phyloP scores from a whole-genome alignment of 2,888 invertebrate species.

The Torymus tubicola region DNA sequence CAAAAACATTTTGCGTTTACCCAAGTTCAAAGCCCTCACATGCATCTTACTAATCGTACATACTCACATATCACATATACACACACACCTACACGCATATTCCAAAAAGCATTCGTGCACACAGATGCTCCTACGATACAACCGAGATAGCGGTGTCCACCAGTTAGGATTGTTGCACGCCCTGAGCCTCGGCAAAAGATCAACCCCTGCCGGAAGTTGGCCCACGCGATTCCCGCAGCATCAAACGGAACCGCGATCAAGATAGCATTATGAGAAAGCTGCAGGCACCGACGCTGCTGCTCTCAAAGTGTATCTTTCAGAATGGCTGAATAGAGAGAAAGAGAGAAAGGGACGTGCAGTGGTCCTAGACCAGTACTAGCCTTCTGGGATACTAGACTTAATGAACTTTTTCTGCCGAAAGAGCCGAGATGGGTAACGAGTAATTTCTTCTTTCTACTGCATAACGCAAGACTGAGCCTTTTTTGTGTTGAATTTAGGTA shows the following conservation, averaged over 20 bases:
- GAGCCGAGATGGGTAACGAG: not conserved
- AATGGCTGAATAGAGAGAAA: slow-evolving; percentile 4
- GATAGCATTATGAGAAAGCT: slow-evolving; percentile 30
- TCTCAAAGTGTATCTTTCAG: slow-evolving; percentile 31
- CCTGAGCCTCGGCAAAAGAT: slow-evolving; percentile 6
- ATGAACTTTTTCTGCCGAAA: slow-evolving; percentile 29
- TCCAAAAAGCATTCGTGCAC: too few relatives aligned
- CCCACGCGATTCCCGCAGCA: slow-evolving; percentile 2
- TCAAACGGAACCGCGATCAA: slow-evolving; percentile 41
- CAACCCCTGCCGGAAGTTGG: slow-evolving; percentile 28
- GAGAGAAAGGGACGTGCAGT: not conserved
- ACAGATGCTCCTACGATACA: too few relatives aligned
- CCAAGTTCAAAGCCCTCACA: too few relatives aligned
- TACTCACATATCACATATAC: too few relatives aligned
- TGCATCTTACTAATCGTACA: too few relatives aligned
- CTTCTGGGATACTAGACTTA: not conserved
- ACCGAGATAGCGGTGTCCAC: too few relatives aligned
- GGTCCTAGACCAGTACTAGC: not conserved
- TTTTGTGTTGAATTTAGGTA: not conserved
- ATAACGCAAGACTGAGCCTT: not conserved
- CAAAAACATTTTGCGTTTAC: too few relatives aligned
- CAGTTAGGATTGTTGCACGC: too few relatives aligned
- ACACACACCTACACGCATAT: too few relatives aligned
- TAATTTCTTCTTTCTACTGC: slow-evolving; percentile 17
- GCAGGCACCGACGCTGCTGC: not conserved